Percentiles rank a stretch among this genome's conserved stretches.
These are phyloP conservation scores for Oryzias melastigma DNA, from an alignment of 2,113 vertebrate genomes.

Conservation along the genomic window DNA sequence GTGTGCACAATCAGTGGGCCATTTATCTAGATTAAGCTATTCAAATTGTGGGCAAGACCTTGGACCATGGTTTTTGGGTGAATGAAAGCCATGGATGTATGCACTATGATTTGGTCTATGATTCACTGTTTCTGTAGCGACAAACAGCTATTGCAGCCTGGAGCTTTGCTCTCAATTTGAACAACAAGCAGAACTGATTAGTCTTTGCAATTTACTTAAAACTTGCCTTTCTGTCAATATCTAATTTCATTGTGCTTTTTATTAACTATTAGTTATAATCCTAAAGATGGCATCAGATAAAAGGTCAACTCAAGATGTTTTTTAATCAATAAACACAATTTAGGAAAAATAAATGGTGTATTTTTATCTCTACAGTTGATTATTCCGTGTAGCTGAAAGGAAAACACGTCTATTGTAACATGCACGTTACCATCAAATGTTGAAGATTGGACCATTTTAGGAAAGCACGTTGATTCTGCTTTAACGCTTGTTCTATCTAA, in stretches of 20 bases:
- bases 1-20: constrained; percentile 37
- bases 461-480: no score
- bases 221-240: constrained; percentile 18
- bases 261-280: constrained; percentile 48
- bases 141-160: neutral
- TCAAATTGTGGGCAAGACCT: constrained; percentile 22
- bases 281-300: constrained; percentile 42
- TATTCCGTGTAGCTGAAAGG: no score
- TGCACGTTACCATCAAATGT: no score
- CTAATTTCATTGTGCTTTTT: constrained; percentile 22
- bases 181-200: constrained; percentile 51
- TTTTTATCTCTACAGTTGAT: constrained; percentile 38
- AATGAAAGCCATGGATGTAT: constrained; percentile 34
- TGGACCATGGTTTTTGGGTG: constrained; percentile 14
- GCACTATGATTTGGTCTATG: constrained; percentile 3
- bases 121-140: constrained; percentile 33
- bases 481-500: no score
- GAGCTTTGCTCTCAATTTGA: constrained; percentile 17
- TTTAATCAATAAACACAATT: constrained; percentile 46
- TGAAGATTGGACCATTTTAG: no score
- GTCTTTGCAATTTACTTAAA: neutral
- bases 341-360: constrained; percentile 35
- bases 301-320: constrained; percentile 47
- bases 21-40: constrained; percentile 44
- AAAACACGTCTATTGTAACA: no score